These are phyloP conservation scores for Prunella fulvescens DNA, from an alignment of 2,113 vertebrate species.

Conservation along the genomic window DNA sequence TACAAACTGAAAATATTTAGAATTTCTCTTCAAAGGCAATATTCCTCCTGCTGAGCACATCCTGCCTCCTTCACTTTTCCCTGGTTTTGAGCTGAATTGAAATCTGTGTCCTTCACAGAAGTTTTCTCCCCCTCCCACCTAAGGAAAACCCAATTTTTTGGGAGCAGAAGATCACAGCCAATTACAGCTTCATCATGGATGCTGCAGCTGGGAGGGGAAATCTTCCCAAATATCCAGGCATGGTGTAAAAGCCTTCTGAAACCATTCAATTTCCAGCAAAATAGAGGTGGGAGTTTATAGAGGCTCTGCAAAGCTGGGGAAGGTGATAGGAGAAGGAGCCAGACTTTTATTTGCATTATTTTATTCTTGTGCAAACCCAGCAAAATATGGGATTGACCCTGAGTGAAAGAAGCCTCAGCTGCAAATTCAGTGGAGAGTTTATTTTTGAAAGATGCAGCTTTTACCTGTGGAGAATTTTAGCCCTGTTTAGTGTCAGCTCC, in stretches of 20 bases:
- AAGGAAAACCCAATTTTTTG: neutral
- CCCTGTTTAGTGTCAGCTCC: neutral
- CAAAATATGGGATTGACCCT: constrained; percentile 16
- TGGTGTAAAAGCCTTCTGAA: constrained; percentile 10
- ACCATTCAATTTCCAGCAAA: neutral
- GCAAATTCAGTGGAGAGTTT: neutral
- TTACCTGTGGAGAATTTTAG: neutral
- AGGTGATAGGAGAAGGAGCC: constrained; percentile 4
- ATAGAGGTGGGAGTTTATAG: neutral
- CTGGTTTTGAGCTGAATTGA: neutral
- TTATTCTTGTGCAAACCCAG: constrained; percentile 13
- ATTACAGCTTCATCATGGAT: constrained; percentile 18
- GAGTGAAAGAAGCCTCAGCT: neutral
- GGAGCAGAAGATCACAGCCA: constrained; percentile 40
- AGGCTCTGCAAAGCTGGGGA: neutral
- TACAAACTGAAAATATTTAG: neutral
- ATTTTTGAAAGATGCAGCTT: neutral
- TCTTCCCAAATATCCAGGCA: neutral
- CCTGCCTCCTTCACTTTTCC: neutral
- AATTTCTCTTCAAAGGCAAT: neutral
- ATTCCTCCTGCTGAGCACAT: neutral
- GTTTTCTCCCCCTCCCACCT: constrained; percentile 7
- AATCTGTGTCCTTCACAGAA: neutral
- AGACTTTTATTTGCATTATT: constrained; percentile 35
- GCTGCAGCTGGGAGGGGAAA: constrained; percentile 11